phyloP scores from a whole-genome alignment of 2,888 invertebrate species.

The Tinea semifulvella region DNA sequence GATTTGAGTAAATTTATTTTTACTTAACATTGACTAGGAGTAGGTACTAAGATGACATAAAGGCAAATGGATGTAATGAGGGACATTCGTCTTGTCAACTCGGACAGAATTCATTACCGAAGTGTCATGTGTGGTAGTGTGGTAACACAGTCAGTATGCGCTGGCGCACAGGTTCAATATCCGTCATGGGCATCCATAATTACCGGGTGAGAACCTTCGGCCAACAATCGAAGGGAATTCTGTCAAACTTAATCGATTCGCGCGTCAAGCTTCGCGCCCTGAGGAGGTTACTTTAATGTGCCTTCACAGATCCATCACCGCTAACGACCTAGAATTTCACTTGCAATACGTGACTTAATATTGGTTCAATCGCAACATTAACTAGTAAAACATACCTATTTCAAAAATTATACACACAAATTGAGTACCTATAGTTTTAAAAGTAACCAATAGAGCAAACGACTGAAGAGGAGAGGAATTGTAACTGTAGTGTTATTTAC shows the following conservation, averaged over 20 bases:
- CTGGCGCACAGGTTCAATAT: constrained; percentile 30
- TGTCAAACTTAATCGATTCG: constrained; percentile 58
- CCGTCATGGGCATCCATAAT: constrained; percentile 35
- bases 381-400: no score
- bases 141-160: constrained; percentile 14
- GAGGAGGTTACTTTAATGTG: constrained; percentile 34
- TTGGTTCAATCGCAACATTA: no score
- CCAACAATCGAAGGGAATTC: constrained; percentile 45
- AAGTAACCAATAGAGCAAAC: no score
- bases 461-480: no score
- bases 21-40: not conserved
- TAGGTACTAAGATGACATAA: no score
- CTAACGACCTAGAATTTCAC: constrained; percentile 36
- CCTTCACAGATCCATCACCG: constrained; percentile 36
- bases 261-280: constrained; percentile 36
- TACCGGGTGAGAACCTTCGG: constrained; percentile 38
- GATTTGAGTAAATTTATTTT: no score
- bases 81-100: constrained; percentile 30
- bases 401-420: no score
- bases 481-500: not conserved
- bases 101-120: constrained; percentile 55
- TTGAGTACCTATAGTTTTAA: no score
- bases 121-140: constrained; percentile 36
- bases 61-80: no score
- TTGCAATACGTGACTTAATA: constrained; percentile 26